Conservation (phyloP, 1,140 invertebrate genomes). For the Heliconius himera region DNA sequence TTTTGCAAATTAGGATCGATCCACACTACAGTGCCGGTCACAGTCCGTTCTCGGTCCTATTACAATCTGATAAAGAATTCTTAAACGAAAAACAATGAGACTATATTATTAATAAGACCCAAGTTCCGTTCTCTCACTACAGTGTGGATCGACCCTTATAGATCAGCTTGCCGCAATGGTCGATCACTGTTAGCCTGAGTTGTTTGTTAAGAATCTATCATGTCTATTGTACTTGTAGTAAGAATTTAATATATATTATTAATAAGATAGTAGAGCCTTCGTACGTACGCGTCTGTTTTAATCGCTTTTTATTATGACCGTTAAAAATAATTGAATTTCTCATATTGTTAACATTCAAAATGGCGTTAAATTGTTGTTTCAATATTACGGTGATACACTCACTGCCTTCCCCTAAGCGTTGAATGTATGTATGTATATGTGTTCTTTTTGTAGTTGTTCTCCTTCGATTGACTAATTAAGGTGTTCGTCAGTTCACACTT, state of each 20-base stretch:
- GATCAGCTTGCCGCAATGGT: slow-evolving; percentile 44
- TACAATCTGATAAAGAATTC: too few relatives aligned
- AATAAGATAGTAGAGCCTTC: slow-evolving; percentile 68
- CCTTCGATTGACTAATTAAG: background rate
- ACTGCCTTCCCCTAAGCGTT: slow-evolving; percentile 68
- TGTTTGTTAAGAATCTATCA: slow-evolving; percentile 80
- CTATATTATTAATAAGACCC: too few relatives aligned
- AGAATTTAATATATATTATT: slow-evolving; percentile 77
- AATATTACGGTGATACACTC: slow-evolving; percentile 59
- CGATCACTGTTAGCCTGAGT: slow-evolving; percentile 78
- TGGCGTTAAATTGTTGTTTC: slow-evolving; percentile 60
- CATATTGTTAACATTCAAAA: slow-evolving; percentile 64
- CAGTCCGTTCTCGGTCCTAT: too few relatives aligned
- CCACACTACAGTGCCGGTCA: too few relatives aligned
- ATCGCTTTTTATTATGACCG: slow-evolving; percentile 66
- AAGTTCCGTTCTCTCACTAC: too few relatives aligned
- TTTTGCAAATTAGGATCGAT: slow-evolving; percentile 32
- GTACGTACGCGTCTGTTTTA: slow-evolving; percentile 68
- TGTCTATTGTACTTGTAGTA: slow-evolving; percentile 75
- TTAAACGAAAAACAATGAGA: too few relatives aligned
- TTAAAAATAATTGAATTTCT: slow-evolving; percentile 51
- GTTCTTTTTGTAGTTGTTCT: slow-evolving; percentile 52
- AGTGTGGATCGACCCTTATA: slow-evolving; percentile 26
- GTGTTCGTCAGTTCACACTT: slow-evolving; percentile 49
- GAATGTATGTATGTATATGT: slow-evolving; percentile 49